These are phyloP conservation scores for Calephelis perditalis DNA, from an alignment of 2,888 invertebrate genomes.

Conservation along the genomic window DNA sequence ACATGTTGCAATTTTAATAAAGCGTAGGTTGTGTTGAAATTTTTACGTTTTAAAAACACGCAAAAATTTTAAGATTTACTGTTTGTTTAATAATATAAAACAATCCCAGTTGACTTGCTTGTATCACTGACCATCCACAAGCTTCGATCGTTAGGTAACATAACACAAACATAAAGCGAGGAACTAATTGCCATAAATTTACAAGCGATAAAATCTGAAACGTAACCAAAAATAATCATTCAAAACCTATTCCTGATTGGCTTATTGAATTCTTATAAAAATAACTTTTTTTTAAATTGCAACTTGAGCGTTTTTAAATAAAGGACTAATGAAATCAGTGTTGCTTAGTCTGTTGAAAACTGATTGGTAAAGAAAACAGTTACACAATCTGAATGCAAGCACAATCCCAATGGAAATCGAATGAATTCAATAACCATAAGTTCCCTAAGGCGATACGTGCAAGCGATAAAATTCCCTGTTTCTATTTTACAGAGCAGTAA, in stretches of 20 bases:
- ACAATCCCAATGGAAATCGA: slow-evolving; percentile 16
- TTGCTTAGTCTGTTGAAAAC: background rate
- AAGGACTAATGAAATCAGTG: background rate
- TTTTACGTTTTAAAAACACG: slow-evolving; percentile 6
- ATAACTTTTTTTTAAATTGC: no score
- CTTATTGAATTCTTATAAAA: no score
- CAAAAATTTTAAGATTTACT: slow-evolving; percentile 1
- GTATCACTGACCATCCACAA: no score
- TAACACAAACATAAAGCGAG: no score
- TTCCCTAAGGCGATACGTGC: slow-evolving; percentile 37
- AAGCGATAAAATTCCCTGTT: slow-evolving; percentile 42
- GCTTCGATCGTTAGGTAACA: no score
- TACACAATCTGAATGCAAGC: slow-evolving; percentile 10
- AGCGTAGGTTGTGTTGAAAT: slow-evolving; percentile 8
- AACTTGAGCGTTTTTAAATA: background rate
- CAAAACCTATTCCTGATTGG: no score
- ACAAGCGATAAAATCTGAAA: no score
- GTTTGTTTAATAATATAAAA: background rate
- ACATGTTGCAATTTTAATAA: background rate
- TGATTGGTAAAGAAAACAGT: background rate
- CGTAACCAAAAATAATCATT: no score
- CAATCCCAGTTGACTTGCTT: no score
- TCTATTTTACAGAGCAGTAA: slow-evolving; percentile 35
- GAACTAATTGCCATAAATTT: no score
- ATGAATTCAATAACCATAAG: slow-evolving; percentile 39